Evolutionary conservation across 2,113 vertebrate genomes (phyloP).

Genomic region (Erinaceus europaeus): DNA sequence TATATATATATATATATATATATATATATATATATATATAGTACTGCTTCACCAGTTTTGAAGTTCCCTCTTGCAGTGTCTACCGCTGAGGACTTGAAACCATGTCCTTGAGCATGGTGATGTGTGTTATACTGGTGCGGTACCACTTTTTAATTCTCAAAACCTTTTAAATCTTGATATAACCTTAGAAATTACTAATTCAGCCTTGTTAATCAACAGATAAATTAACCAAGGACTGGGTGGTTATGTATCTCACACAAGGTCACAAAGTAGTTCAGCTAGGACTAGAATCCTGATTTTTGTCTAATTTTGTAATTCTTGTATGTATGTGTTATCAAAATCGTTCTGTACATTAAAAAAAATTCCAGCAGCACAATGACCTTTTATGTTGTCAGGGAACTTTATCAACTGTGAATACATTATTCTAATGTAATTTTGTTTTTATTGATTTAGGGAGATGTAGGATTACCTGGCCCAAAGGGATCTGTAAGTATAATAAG

Average conservation of each 20-base stretch:
- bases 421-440: slow-evolving; percentile 69
- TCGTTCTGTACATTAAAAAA: slow-evolving; percentile 27
- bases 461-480: slow-evolving; percentile 90
- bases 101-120: too few relatives aligned
- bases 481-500: slow-evolving; percentile 90
- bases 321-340: background rate
- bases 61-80: too few relatives aligned
- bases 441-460: slow-evolving; percentile 88
- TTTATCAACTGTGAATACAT: background rate
- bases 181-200: background rate
- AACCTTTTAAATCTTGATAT: background rate
- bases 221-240: background rate
- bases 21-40: too few relatives aligned
- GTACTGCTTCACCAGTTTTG: too few relatives aligned
- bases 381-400: slow-evolving; percentile 3
- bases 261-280: background rate
- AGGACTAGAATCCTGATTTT: background rate
- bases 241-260: background rate
- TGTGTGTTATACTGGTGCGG: too few relatives aligned
- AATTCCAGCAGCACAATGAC: background rate
- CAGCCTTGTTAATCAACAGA: background rate
- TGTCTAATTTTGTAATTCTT: background rate
- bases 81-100: too few relatives aligned
- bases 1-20: too few relatives aligned
- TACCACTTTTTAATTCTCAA: background rate